These are phyloP conservation scores for Melipona quadrifasciata DNA, from an alignment of 1,140 invertebrate genomes.

Conservation along the genomic window DNA sequence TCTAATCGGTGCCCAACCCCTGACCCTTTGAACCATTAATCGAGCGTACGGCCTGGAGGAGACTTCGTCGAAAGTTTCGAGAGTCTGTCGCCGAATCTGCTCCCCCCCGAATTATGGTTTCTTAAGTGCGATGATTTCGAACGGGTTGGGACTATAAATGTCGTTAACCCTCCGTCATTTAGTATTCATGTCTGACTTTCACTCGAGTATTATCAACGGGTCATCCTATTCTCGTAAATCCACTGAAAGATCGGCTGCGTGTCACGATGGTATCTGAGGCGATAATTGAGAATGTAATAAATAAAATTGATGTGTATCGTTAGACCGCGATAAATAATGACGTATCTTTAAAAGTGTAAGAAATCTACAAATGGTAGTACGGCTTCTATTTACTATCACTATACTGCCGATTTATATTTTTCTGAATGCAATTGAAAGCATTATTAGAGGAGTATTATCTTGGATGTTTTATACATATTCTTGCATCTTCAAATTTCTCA, in stretches of 20 bases:
- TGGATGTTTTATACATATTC: too few species aligned
- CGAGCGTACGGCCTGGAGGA: background rate
- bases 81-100: background rate
- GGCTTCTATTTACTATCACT: too few species aligned
- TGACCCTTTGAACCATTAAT: slow-evolving; percentile 45
- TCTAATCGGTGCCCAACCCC: slow-evolving; percentile 41
- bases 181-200: background rate
- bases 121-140: slow-evolving; percentile 10
- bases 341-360: too few species aligned
- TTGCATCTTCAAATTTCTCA: too few species aligned
- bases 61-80: slow-evolving; percentile 13
- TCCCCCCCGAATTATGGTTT: slow-evolving; percentile 5
- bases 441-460: too few species aligned
- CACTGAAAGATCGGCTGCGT: background rate
- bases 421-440: too few species aligned
- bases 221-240: background rate
- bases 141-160: background rate
- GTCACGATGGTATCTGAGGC: background rate
- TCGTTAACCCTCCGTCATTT: background rate
- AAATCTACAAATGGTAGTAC: too few species aligned
- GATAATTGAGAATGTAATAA: background rate
- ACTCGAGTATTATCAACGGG: background rate
- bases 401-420: too few species aligned
- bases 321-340: too few species aligned
- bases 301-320: too few species aligned